Conservation (phyloP, 2,797 vertebrate species). For the Harpagifer antarcticus region DNA sequence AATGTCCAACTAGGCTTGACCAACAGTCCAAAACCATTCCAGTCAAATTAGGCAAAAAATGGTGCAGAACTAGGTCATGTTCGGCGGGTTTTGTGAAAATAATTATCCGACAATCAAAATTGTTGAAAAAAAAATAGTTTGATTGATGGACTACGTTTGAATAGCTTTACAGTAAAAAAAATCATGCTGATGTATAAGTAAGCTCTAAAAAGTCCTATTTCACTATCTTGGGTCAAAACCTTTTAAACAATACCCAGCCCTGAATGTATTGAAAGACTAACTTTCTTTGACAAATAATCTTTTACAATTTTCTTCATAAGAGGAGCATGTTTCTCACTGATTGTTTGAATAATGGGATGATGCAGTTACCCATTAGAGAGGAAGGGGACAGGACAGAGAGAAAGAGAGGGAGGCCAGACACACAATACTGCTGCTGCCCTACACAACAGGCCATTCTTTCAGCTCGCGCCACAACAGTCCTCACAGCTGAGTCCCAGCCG, state of each 20-base stretch:
- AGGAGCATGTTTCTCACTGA: conserved; percentile 54
- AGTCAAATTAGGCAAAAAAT: not conserved
- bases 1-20: not conserved
- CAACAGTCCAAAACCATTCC: not conserved
- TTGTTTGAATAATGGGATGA: conserved; percentile 62
- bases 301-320: conserved; percentile 15
- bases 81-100: not conserved
- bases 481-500: conserved; percentile 76
- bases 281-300: conserved; percentile 33
- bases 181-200: not conserved
- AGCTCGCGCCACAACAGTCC: conserved; percentile 79
- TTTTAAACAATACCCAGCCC: conserved; percentile 18
- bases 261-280: conserved; percentile 9
- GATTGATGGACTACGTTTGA: not conserved
- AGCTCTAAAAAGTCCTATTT: not conserved
- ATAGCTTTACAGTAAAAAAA: not conserved
- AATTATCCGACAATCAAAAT: not conserved
- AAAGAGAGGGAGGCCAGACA: conserved; percentile 68
- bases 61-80: not conserved
- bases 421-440: conserved; percentile 77
- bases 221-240: not conserved
- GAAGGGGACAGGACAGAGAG: conserved; percentile 52
- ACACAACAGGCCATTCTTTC: conserved; percentile 83
- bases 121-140: too few relatives aligned
- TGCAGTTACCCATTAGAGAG: conserved; percentile 61